Evolutionary conservation across 2,113 vertebrate species (phyloP).

Genomic region (Lepisosteus osseus): DNA sequence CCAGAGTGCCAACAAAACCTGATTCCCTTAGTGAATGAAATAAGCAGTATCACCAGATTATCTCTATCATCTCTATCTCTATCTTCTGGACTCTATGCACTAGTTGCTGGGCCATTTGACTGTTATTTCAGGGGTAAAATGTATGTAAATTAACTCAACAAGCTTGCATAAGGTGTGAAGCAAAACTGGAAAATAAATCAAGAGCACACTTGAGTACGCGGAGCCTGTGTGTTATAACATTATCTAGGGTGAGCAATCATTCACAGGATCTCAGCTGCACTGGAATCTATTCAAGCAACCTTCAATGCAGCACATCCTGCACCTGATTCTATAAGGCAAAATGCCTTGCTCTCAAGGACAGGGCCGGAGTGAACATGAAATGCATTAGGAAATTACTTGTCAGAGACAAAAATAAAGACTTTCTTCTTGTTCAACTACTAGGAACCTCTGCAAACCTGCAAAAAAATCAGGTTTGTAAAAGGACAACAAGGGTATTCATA

Average conservation of each 20-base stretch:
- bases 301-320: neutral
- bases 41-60: too few relatives aligned
- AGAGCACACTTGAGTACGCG: neutral
- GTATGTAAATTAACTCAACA: neutral
- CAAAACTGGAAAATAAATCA: neutral
- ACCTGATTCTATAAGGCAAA: neutral
- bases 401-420: neutral
- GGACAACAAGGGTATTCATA: neutral
- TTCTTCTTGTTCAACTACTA: neutral
- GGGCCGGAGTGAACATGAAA: neutral
- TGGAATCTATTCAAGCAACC: neutral
- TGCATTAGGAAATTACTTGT: conserved; percentile 2
- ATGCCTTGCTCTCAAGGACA: neutral
- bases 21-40: too few relatives aligned
- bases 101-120: neutral
- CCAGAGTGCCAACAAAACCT: too few relatives aligned
- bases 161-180: neutral
- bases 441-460: neutral
- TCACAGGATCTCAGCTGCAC: neutral
- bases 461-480: conserved; percentile 3
- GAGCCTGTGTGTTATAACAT: neutral
- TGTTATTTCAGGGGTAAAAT: neutral
- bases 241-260: neutral
- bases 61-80: too few relatives aligned
- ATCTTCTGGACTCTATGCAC: too few relatives aligned